Evolutionary conservation across 1,140 invertebrate species (phyloP).

Genomic region (Amyelois transitella): DNA sequence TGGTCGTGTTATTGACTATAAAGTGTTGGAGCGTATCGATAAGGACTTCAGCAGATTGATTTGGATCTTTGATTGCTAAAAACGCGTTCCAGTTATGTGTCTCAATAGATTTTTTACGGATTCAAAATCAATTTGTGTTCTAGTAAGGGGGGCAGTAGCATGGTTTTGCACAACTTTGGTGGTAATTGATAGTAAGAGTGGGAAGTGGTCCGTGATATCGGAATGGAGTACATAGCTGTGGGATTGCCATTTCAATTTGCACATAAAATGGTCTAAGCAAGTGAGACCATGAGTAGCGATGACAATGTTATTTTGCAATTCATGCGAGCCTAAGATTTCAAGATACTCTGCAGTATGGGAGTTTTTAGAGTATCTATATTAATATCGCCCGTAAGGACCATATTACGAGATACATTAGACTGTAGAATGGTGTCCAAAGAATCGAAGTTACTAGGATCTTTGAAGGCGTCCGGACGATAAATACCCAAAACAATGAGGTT

Average conservation of each 20-base stretch:
- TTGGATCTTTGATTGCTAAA: not conserved
- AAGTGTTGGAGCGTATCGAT: conserved; percentile 1
- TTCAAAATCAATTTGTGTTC: conserved; percentile 1
- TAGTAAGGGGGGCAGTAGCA: not conserved
- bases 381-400: conserved; percentile 1
- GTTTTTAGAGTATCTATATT: conserved; percentile 5
- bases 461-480: conserved; percentile 6
- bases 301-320: not conserved
- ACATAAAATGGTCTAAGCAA: conserved; percentile 10
- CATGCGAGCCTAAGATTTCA: conserved; percentile 1
- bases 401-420: not conserved
- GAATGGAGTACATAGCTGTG: not conserved
- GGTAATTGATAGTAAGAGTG: not conserved
- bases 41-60: not conserved
- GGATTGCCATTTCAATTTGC: not conserved
- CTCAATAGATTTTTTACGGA: not conserved
- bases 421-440: not conserved
- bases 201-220: conserved; percentile 5
- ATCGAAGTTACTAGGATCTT: not conserved
- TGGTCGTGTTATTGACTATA: not conserved
- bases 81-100: not conserved
- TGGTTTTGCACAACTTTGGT: not conserved
- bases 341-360: not conserved
- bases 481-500: conserved; percentile 3
- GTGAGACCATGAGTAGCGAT: conserved; percentile 2